These are phyloP conservation scores for Scyliorhinus canicula DNA, from an alignment of 2,797 vertebrate genomes.

Conservation along the genomic window DNA sequence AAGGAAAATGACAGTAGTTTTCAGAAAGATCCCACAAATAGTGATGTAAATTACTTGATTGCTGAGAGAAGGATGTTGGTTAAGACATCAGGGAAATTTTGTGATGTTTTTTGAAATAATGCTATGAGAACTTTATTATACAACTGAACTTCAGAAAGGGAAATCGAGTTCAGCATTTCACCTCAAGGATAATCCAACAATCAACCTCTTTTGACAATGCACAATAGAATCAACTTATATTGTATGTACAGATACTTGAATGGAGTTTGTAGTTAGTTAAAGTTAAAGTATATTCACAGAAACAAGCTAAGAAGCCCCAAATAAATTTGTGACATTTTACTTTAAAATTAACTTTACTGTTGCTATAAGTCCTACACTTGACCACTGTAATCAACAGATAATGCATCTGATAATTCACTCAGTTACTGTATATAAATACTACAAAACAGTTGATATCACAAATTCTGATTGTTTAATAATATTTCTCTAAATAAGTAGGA, in stretches of 20 bases:
- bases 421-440: not conserved
- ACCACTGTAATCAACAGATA: not conserved
- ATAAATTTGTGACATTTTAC: not conserved
- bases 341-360: not conserved
- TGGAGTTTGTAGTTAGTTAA: not conserved
- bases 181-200: not conserved
- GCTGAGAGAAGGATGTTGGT: not conserved
- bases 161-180: not conserved
- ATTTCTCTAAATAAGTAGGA: not conserved
- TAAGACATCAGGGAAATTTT: not conserved
- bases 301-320: not conserved
- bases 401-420: not conserved
- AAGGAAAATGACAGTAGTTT: not conserved
- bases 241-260: not conserved
- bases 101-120: not conserved
- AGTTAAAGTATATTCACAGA: not conserved
- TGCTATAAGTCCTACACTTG: not conserved
- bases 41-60: not conserved
- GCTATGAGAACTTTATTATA: not conserved
- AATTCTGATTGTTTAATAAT: not conserved
- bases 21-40: not conserved
- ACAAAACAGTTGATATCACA: slow-evolving; percentile 1
- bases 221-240: not conserved
- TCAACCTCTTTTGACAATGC: not conserved
- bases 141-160: not conserved